These are phyloP conservation scores for Harpagoxenus sublaevis DNA, from an alignment of 2,888 invertebrate species.

Conservation along the genomic window DNA sequence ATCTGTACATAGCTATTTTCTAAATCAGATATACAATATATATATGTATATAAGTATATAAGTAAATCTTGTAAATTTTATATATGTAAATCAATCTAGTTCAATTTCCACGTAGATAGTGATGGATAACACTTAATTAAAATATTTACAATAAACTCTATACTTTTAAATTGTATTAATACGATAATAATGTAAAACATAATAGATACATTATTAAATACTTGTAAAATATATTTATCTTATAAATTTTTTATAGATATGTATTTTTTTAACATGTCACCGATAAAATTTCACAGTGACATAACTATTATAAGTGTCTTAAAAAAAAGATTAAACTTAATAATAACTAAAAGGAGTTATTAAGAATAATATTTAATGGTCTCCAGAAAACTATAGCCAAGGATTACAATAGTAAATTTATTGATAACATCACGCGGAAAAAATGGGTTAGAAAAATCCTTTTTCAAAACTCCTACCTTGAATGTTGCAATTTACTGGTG, in stretches of 20 bases:
- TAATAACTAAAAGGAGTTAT: not conserved
- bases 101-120: not conserved
- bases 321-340: not conserved
- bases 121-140: not conserved
- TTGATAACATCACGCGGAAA: not conserved
- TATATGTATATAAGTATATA: no score
- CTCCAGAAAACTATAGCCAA: not conserved
- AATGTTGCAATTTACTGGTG: slow-evolving; percentile 90
- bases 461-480: slow-evolving; percentile 88
- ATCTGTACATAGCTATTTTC: not conserved
- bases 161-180: not conserved
- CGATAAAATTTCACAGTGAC: not conserved
- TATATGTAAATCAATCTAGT: not conserved
- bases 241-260: not conserved
- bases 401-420: not conserved
- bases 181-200: not conserved
- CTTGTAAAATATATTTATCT: not conserved
- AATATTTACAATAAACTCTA: slow-evolving; percentile 5
- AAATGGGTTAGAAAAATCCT: not conserved
- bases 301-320: not conserved
- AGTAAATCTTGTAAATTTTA: not conserved
- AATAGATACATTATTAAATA: not conserved
- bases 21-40: not conserved
- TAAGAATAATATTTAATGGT: not conserved
- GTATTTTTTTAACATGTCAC: not conserved